A percentile compares a stretch with the other conserved stretches of the same genome.
phyloP scores from a whole-genome alignment of 1,140 invertebrate species.

The Cecropterus lyciades region DNA sequence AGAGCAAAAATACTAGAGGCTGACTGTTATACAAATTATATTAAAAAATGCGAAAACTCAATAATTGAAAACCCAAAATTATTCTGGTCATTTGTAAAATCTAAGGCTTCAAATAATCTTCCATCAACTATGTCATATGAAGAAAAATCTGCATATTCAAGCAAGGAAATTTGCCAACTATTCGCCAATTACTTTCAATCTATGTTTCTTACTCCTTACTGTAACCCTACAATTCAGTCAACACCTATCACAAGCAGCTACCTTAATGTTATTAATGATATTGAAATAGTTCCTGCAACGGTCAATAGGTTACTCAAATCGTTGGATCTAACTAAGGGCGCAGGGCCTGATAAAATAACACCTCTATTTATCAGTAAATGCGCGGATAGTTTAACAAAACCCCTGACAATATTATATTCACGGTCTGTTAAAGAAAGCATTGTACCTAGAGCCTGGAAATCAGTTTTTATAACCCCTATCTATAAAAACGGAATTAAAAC shows the following conservation, averaged over 20 bases:
- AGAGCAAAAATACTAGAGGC: conserved; percentile 24
- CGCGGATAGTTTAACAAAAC: conserved; percentile 36
- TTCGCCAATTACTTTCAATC: too few relatives aligned
- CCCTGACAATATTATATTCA: conserved; percentile 37
- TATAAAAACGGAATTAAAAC: neutral
- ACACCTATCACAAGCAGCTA: neutral
- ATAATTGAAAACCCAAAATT: conserved; percentile 36
- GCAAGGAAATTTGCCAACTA: conserved; percentile 25
- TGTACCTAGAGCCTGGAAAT: neutral
- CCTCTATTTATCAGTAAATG: conserved; percentile 44
- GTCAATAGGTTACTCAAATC: neutral
- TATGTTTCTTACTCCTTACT: neutral
- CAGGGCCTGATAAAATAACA: conserved; percentile 38
- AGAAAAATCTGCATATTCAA: conserved; percentile 18
- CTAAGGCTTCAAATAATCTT: conserved; percentile 22
- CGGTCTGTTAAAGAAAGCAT: neutral
- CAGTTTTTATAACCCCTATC: too few relatives aligned
- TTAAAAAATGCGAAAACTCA: conserved; percentile 28
- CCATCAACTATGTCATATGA: conserved; percentile 31
- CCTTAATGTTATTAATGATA: conserved; percentile 5
- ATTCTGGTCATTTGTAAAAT: conserved; percentile 42
- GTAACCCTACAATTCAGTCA: neutral
- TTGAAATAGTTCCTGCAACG: conserved; percentile 15
- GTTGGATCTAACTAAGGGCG: conserved; percentile 13
- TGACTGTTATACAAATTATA: conserved; percentile 31